Base-by-base conservation (phyloP, 2,797 vertebrate genomes). In the Bucorvus abyssinicus region DNA sequence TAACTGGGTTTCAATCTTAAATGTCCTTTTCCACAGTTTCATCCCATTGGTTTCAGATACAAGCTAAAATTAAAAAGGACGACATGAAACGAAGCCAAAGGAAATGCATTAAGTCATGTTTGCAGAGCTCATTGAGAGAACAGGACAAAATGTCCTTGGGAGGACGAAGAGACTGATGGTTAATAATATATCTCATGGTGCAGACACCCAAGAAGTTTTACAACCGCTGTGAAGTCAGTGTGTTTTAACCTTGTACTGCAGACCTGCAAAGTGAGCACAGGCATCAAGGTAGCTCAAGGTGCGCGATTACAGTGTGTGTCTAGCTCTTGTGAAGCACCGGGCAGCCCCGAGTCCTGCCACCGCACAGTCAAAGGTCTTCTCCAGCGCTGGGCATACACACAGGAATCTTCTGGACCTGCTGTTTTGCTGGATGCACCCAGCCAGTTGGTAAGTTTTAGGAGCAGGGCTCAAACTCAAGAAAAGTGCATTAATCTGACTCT, bases 21-120 rank as follows among this genome's bases (percentile, higher is more conserved):
- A 87, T 70, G 56, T 85, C 53, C 68, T 92, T 94, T 95, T 74
- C 61, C 76, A 71, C 64, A 67, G n/a, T 91, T 90, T 93, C 82
- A 74, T 69, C 74, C 52, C 85, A 40, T 18, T 76, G 63, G 55
- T 86, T 85, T 91, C 69, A 93, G 67, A 93, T 53, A 86, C n/a
- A 90, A 65, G 44, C 26, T 84, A 79, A 87, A 94, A 84, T 78
- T 49, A 64, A 63, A 57, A 85, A 78, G 57, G 83, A 80, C 8
- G 2, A 38, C 14, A 21, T 93, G 59, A 92, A 95, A 77, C 29
- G 10, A 83, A 94, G 87, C 73, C 93, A 93, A 94, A 59, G 42
- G 69, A 90, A 90, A 74, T 63, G 52, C 29, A 45, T 21, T 75
- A 40, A 94, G 45, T 88, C 47, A n/a, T 79, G 36, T 77, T 90